These are phyloP conservation scores for Pipa parva DNA, from an alignment of 2,113 vertebrate genomes.

Conservation along the genomic window DNA sequence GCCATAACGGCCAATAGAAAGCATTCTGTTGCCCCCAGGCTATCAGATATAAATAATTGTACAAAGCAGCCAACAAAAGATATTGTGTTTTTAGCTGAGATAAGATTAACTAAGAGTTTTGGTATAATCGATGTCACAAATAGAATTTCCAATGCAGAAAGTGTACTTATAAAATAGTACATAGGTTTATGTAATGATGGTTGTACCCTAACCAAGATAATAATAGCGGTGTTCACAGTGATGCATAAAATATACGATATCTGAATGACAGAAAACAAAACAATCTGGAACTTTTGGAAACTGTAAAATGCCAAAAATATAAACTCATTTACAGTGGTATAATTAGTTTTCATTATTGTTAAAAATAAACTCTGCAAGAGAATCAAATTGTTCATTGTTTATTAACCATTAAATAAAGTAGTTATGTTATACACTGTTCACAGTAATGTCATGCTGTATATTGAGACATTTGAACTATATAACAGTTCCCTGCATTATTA, in stretches of 20 bases:
- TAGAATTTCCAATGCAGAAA: slow-evolving; percentile 3
- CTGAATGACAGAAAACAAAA: neutral
- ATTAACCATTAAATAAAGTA: too few relatives aligned
- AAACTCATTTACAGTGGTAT: slow-evolving; percentile 2
- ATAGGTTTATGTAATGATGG: slow-evolving; percentile 6
- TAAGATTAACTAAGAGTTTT: neutral
- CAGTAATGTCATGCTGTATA: too few relatives aligned
- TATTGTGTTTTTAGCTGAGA: neutral
- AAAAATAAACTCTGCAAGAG: too few relatives aligned
- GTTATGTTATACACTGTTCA: too few relatives aligned
- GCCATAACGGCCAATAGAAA: slow-evolving; percentile 43
- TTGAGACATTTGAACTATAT: too few relatives aligned
- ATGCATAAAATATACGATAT: neutral
- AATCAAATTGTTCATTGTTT: too few relatives aligned
- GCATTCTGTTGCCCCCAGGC: slow-evolving; percentile 5
- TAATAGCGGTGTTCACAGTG: neutral
- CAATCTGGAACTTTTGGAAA: neutral
- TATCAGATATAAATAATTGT: slow-evolving; percentile 7
- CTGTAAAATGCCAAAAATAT: slow-evolving; percentile 1
- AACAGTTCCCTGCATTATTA: too few relatives aligned
- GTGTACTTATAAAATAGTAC: slow-evolving; percentile 15
- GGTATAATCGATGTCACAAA: slow-evolving; percentile 7
- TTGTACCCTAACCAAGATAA: neutral
- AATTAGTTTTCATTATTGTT: neutral
- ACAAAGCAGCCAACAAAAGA: slow-evolving; percentile 11